Conservation (phyloP, 2,888 invertebrate species). For the Thera britannica region DNA sequence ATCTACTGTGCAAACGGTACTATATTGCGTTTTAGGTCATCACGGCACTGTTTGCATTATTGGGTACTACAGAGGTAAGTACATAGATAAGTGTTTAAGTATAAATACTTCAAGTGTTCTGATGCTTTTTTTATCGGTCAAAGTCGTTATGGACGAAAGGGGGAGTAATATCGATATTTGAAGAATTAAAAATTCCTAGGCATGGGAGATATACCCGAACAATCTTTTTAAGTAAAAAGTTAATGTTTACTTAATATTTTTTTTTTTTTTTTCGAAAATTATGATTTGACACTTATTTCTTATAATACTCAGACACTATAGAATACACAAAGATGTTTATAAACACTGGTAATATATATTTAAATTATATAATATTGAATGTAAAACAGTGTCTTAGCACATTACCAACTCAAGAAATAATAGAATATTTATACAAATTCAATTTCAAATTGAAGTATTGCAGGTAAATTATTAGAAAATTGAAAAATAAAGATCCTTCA, state of each 20-base stretch:
- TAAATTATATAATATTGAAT: slow-evolving; percentile 10
- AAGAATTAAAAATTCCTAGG: no score
- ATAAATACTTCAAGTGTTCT: slow-evolving; percentile 5
- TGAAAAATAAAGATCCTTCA: no score
- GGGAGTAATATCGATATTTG: neutral
- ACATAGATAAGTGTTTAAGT: neutral
- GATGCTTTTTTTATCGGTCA: slow-evolving; percentile 19
- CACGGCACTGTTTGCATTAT: slow-evolving; percentile 46
- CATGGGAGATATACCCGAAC: no score
- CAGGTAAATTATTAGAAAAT: no score
- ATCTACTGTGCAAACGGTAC: slow-evolving; percentile 55
- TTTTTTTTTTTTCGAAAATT: slow-evolving; percentile 4
- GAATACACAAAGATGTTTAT: slow-evolving; percentile 31
- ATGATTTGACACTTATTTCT: slow-evolving; percentile 31
- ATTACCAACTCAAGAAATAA: no score
- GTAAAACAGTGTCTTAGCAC: slow-evolving; percentile 17
- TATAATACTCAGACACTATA: slow-evolving; percentile 57
- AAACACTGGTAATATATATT: slow-evolving; percentile 39
- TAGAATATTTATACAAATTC: no score
- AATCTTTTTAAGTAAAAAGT: neutral
- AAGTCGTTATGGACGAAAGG: slow-evolving; percentile 5
- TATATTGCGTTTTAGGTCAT: slow-evolving; percentile 67
- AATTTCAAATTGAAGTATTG: no score
- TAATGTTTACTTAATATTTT: neutral
- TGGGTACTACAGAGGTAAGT: neutral